phyloP scores from a whole-genome alignment of 2,888 invertebrate genomes.

The Chalcis sispes region DNA sequence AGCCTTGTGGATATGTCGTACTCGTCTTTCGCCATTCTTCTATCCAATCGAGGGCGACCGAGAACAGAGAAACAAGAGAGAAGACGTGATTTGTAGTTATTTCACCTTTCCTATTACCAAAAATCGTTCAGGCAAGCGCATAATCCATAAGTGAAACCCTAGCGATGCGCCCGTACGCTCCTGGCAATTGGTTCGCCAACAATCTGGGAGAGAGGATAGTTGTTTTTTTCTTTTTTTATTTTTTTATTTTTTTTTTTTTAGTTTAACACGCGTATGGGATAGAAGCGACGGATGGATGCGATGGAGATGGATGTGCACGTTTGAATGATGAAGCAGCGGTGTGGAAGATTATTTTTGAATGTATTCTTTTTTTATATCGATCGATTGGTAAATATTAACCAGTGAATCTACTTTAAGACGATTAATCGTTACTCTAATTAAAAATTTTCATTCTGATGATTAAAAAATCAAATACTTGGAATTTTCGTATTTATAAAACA shows the following conservation, averaged over 20 bases:
- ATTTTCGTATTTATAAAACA: no score
- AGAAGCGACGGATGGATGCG: not conserved
- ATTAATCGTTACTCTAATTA: no score
- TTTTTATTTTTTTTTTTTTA: no score
- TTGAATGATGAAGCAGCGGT: no score
- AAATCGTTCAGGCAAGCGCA: constrained; percentile 12
- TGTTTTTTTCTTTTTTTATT: not conserved
- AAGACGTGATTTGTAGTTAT: not conserved
- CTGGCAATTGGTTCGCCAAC: constrained; percentile 27
- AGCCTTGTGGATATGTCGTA: constrained; percentile 89
- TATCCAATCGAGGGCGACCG: constrained; percentile 67
- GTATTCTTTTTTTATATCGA: no score
- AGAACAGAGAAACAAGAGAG: constrained; percentile 32
- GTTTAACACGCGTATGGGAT: no score
- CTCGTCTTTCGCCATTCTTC: constrained; percentile 86
- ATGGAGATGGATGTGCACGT: not conserved
- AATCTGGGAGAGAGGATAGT: constrained; percentile 11
- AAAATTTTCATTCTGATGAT: no score
- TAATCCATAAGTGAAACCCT: constrained; percentile 44
- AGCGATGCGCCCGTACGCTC: constrained; percentile 20
- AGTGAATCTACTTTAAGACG: no score
- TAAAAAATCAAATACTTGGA: no score
- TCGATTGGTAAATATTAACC: no score
- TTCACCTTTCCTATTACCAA: no score
- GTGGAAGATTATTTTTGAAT: no score